phyloP scores from a whole-genome alignment of 1,140 invertebrate species.

The Musca domestica region DNA sequence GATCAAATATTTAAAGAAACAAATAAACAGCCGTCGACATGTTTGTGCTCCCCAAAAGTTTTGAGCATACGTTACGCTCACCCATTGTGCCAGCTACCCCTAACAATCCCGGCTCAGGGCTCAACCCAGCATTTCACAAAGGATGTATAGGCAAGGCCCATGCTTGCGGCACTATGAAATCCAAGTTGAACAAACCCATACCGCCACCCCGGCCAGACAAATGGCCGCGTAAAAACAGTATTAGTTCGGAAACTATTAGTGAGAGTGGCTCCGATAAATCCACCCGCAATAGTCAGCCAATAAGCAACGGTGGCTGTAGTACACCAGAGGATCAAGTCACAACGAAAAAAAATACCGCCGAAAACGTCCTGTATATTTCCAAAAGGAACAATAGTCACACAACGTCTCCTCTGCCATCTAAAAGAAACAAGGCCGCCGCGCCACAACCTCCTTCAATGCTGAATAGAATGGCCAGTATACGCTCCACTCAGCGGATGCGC shows the following conservation, averaged over 20 bases:
- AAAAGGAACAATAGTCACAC: neutral
- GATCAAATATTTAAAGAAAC: neutral
- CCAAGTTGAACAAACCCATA: slow-evolving; percentile 26
- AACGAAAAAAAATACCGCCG: neutral
- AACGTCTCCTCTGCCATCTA: neutral
- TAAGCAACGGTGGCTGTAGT: neutral
- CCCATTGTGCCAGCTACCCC: slow-evolving; percentile 28
- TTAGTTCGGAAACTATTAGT: slow-evolving; percentile 59
- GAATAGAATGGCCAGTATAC: neutral
- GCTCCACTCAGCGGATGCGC: slow-evolving; percentile 16
- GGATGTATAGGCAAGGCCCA: slow-evolving; percentile 71
- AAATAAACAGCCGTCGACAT: slow-evolving; percentile 43
- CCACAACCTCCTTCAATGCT: neutral
- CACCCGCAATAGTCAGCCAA: slow-evolving; percentile 25
- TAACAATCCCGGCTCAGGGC: slow-evolving; percentile 56
- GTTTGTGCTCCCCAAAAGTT: slow-evolving; percentile 64
- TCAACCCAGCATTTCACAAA: slow-evolving; percentile 63
- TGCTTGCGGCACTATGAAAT: slow-evolving; percentile 62
- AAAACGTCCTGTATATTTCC: neutral
- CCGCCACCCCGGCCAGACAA: slow-evolving; percentile 21
- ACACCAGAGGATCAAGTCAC: neutral
- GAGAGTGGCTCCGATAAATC: slow-evolving; percentile 59
- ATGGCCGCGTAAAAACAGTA: slow-evolving; percentile 55
- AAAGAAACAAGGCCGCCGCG: neutral
- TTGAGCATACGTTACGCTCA: slow-evolving; percentile 64